Evolutionary conservation across 2,797 vertebrate genomes (phyloP).

Genomic region (Syndactyla subalaris): DNA sequence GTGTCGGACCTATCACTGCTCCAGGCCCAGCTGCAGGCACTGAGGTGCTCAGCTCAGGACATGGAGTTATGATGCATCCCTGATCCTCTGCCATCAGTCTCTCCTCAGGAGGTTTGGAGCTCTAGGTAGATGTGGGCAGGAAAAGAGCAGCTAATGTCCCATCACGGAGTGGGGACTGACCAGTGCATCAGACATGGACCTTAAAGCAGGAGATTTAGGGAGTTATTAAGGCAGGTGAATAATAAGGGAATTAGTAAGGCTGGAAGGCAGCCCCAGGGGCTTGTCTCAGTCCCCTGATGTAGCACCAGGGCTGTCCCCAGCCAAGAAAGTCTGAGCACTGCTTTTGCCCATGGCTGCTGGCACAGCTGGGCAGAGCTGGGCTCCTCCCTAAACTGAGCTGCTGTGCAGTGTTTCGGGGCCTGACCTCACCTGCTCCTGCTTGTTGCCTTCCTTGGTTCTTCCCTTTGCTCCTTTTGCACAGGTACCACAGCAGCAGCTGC

Average conservation of each 20-base stretch:
- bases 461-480: background rate
- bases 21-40: background rate
- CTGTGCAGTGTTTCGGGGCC: background rate
- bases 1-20: background rate
- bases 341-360: background rate
- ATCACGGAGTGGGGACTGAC: accelerated
- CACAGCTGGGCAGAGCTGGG: background rate
- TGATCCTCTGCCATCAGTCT: background rate
- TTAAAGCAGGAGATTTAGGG: background rate
- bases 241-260: background rate
- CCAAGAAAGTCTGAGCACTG: background rate
- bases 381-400: background rate
- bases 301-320: background rate
- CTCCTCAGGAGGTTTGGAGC: background rate
- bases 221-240: background rate
- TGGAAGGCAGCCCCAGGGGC: background rate
- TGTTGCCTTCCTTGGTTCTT: background rate
- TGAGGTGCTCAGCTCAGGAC: background rate
- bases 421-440: background rate
- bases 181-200: accelerated
- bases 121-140: background rate
- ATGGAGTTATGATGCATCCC: background rate
- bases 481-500: accelerated
- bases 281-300: background rate
- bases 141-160: background rate